Evolutionary conservation across 2,113 vertebrate species (phyloP), one percentile per base, ranked within the genome.

Genomic region (Lampris megalopsis): DNA sequence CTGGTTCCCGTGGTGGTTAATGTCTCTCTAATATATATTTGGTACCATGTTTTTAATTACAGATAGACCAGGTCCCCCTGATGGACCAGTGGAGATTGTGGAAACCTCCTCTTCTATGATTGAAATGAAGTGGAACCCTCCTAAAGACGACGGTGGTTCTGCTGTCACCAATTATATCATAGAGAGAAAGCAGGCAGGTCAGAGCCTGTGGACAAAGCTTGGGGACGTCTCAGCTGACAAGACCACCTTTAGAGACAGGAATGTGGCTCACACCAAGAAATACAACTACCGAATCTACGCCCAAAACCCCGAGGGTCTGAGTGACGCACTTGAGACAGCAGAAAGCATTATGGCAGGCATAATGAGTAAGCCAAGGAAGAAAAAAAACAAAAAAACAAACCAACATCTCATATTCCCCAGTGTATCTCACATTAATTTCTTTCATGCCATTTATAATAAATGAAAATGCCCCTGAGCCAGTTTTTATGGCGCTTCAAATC

Each of bases 251-350:
- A 95, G 92, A 0, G 95, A 94, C 0, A 86, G 81, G 68, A 91
- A 88, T 13, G 94, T 96, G 67, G 93, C 94, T 42, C 92, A 84
- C 72, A 95, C 95, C 66, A 91, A 65, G 77, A 96, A 92, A 85
- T 97, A 96, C 79, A 84, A 89, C 88, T 97, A 96, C 90, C 94
- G 92, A 2, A 94, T 97, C 84, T 92, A 86, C 10, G 95, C 97
- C 0, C 83, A 95, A 83, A 97, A 92, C 35, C 87, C 92, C 0
- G 95, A 97, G 86, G 96, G 96, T 7, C 50, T 82, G 0, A 92
- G 97, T 0, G 91, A 96, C 0, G 41, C 93, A 0, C 86, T 98
- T 90, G 93, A 96, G 74, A 96, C 96, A 0, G 79, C 95, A 0
- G 88, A 93, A 3, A 94, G 94, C 77, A 93, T 96, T 80, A 94